A percentile compares a stretch with the other conserved stretches of the same genome.
These are phyloP conservation scores for Triplophysa siluroides DNA, from an alignment of 2,113 vertebrate species.

Conservation along the genomic window DNA sequence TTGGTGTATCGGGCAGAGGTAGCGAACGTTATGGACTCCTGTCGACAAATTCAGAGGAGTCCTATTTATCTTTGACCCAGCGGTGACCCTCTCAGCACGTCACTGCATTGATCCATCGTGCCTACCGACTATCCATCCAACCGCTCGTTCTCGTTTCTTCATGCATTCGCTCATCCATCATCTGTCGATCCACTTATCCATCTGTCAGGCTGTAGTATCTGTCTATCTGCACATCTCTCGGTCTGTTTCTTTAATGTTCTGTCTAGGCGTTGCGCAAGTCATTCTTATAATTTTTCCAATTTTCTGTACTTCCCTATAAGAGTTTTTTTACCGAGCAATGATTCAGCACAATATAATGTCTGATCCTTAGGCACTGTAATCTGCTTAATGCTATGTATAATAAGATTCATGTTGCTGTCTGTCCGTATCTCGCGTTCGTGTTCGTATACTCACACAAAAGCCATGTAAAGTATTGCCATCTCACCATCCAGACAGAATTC, in stretches of 20 bases:
- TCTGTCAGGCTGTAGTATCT: constrained; percentile 9
- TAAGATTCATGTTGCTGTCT: neutral
- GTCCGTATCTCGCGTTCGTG: constrained; percentile 9
- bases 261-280: neutral
- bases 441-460: neutral
- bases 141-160: neutral
- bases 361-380: constrained; percentile 44
- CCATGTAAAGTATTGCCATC: neutral
- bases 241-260: neutral
- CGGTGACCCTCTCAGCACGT: constrained; percentile 2
- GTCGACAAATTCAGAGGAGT: neutral
- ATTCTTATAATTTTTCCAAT: neutral
- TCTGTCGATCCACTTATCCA: constrained; percentile 10
- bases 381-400: constrained; percentile 37
- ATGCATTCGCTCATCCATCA: neutral
- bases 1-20: constrained; percentile 10
- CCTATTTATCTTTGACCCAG: constrained; percentile 12
- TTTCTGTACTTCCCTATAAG: neutral
- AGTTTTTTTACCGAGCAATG: constrained; percentile 22
- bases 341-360: constrained; percentile 39
- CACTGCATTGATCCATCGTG: constrained; percentile 18
- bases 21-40: neutral
- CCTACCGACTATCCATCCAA: constrained; percentile 16
- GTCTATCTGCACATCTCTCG: constrained; percentile 3
- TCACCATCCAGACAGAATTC: neutral